Base-by-base conservation (phyloP, 1,140 invertebrate species). In the Drosophila ananassae region DNA sequence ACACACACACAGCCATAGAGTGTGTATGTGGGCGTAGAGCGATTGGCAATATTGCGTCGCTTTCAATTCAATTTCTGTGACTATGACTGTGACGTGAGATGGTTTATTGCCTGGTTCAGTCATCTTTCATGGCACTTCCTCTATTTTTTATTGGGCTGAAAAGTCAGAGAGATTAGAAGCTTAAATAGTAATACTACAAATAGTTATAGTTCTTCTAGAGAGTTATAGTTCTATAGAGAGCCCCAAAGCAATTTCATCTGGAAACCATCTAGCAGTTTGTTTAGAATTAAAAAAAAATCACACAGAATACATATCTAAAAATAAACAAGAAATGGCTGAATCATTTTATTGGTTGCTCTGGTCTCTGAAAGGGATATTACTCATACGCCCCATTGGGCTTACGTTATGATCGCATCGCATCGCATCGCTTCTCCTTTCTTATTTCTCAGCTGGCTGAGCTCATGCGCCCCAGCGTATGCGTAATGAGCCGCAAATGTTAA, bases 401-500 rank as follows among this genome's bases (percentile, higher is more conserved):
- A 21, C 13, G 51, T 12, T 50, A 57, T 69, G 66, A 69, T 69
- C 63, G 41, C 66, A 69, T 69, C 66, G 48, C 24, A 44, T 24
- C 21, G 6, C 39, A 28, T 25, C 55, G n/a, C 55, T 17, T 17
- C 17, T 17, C 17, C 17, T 17, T 6, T 28, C 25, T 28, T 6
- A 28, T 28, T 22, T 30, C 46, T 64, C 62, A 61, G 57, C 48
- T 53, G 39, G 44, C 73, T 76, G 72, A 76, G 72, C 73, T 76
- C 73, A 76, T 76, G 48, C 58, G 46, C 41, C 50, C 46, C 47
- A 51, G 8, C 53, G 68, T 78, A 78, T 78, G 61, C 73, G 72
- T 79, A 80, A 77, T 82, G 56, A 58, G 74, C 56, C 52, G 73
- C 56, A 76, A 76, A 76, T 76, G 73, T 76, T 76, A 76, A 76